phyloP scores from a whole-genome alignment of 2,888 invertebrate species.

The Anarsia innoxiella region DNA sequence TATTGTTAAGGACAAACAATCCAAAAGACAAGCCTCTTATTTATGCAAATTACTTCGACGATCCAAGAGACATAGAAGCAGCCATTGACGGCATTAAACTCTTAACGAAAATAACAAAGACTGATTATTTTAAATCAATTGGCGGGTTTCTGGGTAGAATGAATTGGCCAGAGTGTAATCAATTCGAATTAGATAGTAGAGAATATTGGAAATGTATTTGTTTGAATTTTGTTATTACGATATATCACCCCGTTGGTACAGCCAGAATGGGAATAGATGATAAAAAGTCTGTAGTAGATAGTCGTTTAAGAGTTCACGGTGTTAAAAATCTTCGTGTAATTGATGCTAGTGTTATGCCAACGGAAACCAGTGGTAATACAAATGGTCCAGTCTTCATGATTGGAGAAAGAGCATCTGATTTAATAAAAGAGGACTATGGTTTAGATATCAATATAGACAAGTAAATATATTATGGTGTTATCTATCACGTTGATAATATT shows the following conservation, averaged over 20 bases:
- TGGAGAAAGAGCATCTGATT: slow-evolving; percentile 65
- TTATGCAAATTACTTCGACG: slow-evolving; percentile 73
- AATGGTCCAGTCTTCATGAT: slow-evolving; percentile 86
- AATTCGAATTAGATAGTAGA: slow-evolving; percentile 17
- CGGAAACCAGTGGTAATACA: slow-evolving; percentile 82
- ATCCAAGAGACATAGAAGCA: slow-evolving; percentile 55
- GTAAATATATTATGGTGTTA: too few relatives aligned
- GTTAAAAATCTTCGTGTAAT: slow-evolving; percentile 63
- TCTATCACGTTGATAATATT: too few relatives aligned
- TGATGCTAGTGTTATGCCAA: slow-evolving; percentile 85
- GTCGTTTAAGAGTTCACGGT: slow-evolving; percentile 16
- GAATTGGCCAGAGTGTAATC: slow-evolving; percentile 21
- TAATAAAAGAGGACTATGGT: slow-evolving; percentile 22
- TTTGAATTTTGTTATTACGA: slow-evolving; percentile 56
- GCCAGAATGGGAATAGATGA: slow-evolving; percentile 66
- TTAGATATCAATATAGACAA: too few relatives aligned
- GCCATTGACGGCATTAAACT: slow-evolving; percentile 20
- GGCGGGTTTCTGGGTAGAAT: slow-evolving; percentile 20
- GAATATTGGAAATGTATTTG: slow-evolving; percentile 25
- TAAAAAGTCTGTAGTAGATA: slow-evolving; percentile 45
- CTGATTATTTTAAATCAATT: slow-evolving; percentile 21
- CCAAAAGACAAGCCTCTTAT: slow-evolving; percentile 75
- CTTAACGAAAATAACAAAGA: slow-evolving; percentile 21
- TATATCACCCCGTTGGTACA: slow-evolving; percentile 80
- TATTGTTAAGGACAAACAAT: slow-evolving; percentile 65